Evolutionary conservation across 2,888 invertebrate species (phyloP), one percentile per base, ranked within the genome.

Genomic region (Axea sp.): DNA sequence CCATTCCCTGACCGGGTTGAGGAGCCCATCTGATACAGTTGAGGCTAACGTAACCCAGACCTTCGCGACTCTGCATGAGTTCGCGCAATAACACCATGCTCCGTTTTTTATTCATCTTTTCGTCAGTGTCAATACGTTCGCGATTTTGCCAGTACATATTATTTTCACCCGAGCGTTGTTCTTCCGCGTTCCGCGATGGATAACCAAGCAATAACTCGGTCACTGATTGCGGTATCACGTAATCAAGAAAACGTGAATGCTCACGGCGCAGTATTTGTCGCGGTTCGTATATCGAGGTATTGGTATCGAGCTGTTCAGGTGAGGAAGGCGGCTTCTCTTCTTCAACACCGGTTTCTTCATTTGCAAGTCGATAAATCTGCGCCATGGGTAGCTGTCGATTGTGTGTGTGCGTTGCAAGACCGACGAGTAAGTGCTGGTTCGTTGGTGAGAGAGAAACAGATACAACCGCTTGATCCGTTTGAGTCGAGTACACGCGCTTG

Each of bases 21-120:
- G 95, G 95, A 55, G 95, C 91, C 95, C 95, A 96, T 55, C 94
- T 90, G 51, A 95, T 93, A 81, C 95, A 95, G 89, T 96, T 96
- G 37, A 95, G 90, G 84, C 93, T 94, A 59, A 93, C 92, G 81
- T 92, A 92, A 41, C 91, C 91, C 35, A 91, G 84, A n/a, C 86
- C 88, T 35, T 88, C 90, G 76, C 91, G 91, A 77, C 89, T 90
- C 79, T 93, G 92, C 80, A 93, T 91, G 73, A 94, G 86, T 81
- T 93, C 92, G 73, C 92, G 90, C 53, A 93, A 88, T 4, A 92
- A 89, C 8, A 91, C 87, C 81, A 91, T 86, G 53, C 82, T 84
- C 4, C 22, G 47, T 22, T 83, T 81, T 7, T 81, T 79, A 24
- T 80, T 80, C 31, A 80, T 78, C 49, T 83, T 83, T 9, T 76